Evolutionary conservation across 2,888 invertebrate genomes (phyloP).

Genomic region (Digitonthophagus gazella): DNA sequence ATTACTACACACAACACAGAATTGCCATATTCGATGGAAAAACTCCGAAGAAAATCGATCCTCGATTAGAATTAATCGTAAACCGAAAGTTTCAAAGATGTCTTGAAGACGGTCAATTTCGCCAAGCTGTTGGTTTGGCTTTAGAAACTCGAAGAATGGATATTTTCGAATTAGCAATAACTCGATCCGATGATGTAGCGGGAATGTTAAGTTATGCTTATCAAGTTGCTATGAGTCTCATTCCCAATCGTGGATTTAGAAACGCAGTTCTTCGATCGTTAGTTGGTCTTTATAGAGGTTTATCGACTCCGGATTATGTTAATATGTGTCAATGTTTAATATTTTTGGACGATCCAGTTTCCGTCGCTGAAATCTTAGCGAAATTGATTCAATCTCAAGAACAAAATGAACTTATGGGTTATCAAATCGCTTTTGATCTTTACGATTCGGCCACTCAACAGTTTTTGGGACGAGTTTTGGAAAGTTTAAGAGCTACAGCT

Average conservation of each 20-base stretch:
- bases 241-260: constrained; percentile 91
- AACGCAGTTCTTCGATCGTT: constrained; percentile 86
- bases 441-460: constrained; percentile 99
- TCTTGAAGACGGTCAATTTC: constrained; percentile 89
- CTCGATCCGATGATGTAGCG: constrained; percentile 85
- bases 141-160: constrained; percentile 97
- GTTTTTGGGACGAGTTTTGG: constrained; percentile 83
- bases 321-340: constrained; percentile 98
- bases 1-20: constrained; percentile 89
- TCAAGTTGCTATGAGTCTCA: constrained; percentile 93
- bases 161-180: constrained; percentile 89
- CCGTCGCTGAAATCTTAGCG: constrained; percentile 90
- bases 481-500: constrained; percentile 76
- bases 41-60: constrained; percentile 69
- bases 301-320: constrained; percentile 93
- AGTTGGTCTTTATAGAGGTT: constrained; percentile 84
- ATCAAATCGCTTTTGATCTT: constrained; percentile 98
- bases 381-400: constrained; percentile 78
- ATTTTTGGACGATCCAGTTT: constrained; percentile 89
- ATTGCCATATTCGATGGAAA: constrained; percentile 70
- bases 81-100: constrained; percentile 97
- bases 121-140: constrained; percentile 94
- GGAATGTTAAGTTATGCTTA: constrained; percentile 94
- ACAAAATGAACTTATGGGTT: constrained; percentile 90
- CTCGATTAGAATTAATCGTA: constrained; percentile 87